phyloP scores from a whole-genome alignment of 2,113 vertebrate genomes.

The Sprattus sprattus region DNA sequence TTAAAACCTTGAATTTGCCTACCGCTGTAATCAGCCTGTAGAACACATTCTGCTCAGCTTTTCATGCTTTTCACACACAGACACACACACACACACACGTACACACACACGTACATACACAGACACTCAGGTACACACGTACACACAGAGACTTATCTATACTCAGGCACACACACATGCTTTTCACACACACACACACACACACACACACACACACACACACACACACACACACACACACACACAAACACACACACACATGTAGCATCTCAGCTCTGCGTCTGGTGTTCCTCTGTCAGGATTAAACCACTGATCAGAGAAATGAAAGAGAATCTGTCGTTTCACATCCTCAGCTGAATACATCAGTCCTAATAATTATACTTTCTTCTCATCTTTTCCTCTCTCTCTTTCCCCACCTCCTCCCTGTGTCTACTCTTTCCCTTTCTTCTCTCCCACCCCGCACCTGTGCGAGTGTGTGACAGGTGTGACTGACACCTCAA shows the following conservation, averaged over 20 bases:
- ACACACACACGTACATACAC: background rate
- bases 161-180: background rate
- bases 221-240: slow-evolving; percentile 25
- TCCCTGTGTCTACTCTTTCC: slow-evolving; percentile 35
- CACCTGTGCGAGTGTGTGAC: slow-evolving; percentile 8
- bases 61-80: too few relatives aligned
- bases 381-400: slow-evolving; percentile 39
- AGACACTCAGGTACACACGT: slow-evolving; percentile 14
- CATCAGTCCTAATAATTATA: slow-evolving; percentile 70
- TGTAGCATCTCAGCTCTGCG: slow-evolving; percentile 44
- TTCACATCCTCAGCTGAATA: slow-evolving; percentile 62
- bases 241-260: slow-evolving; percentile 42
- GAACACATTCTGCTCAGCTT: slow-evolving; percentile 52
- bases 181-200: background rate
- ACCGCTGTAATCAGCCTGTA: slow-evolving; percentile 57
- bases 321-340: slow-evolving; percentile 70
- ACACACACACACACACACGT: slow-evolving; percentile 19
- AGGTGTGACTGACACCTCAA: slow-evolving; percentile 57
- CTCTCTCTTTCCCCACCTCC: slow-evolving; percentile 35
- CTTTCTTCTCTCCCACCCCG: background rate
- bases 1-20: slow-evolving; percentile 64
- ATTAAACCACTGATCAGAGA: slow-evolving; percentile 70
- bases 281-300: slow-evolving; percentile 64
- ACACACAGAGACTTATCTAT: slow-evolving; percentile 27
- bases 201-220: background rate